phyloP scores from a whole-genome alignment of 92 coral and sea anemone species.

The Phenganax subtilis region DNA sequence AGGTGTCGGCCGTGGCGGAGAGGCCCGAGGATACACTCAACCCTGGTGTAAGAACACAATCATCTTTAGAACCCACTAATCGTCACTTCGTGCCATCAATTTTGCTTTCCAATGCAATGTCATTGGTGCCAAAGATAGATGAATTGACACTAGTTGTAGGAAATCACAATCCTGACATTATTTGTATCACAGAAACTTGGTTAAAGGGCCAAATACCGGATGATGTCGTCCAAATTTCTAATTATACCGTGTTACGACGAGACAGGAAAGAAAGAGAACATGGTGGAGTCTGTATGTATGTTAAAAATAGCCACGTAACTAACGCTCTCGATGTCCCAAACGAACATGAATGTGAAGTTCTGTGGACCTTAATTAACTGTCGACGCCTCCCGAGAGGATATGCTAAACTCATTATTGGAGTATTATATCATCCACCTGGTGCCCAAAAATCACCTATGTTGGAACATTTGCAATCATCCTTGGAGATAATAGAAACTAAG shows the following conservation, averaged over 20 bases:
- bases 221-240: conserved; percentile 1
- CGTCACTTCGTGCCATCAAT: too few relatives aligned
- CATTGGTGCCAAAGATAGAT: too few relatives aligned
- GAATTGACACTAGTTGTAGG: too few relatives aligned
- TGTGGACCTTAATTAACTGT: too few relatives aligned
- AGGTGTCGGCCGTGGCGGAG: too few relatives aligned
- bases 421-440: conserved; percentile 9
- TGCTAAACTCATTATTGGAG: background rate
- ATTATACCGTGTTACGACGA: background rate
- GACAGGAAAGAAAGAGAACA: background rate
- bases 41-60: too few relatives aligned
- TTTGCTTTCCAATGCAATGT: too few relatives aligned
- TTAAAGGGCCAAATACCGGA: background rate
- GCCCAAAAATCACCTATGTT: background rate
- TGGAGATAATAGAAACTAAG: conserved; percentile 15
- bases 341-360: too few relatives aligned
- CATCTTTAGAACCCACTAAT: too few relatives aligned
- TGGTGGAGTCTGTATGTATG: background rate
- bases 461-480: background rate
- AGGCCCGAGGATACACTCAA: too few relatives aligned
- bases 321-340: background rate
- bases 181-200: background rate
- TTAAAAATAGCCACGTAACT: background rate
- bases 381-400: too few relatives aligned
- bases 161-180: too few relatives aligned